A percentile compares a stretch with the other conserved stretches of the same genome.
These are phyloP conservation scores for Netelia melanura DNA, from an alignment of 2,888 invertebrate genomes.

Conservation along the genomic window DNA sequence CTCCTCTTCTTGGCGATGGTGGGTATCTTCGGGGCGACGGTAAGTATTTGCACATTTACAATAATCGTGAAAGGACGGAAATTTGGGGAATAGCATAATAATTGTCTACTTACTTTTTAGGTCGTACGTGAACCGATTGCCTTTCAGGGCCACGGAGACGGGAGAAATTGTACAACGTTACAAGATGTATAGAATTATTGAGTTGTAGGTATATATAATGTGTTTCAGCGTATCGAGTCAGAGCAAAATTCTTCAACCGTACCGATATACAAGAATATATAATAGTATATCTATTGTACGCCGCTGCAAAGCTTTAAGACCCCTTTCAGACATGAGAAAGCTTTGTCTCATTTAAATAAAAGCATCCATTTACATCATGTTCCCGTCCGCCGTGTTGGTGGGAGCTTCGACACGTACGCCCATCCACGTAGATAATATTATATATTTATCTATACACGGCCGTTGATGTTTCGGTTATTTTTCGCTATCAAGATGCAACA, in stretches of 20 bases:
- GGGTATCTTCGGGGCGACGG: no score
- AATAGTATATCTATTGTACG: constrained; percentile 60
- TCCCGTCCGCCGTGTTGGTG: constrained; percentile 55
- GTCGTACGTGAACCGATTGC: no score
- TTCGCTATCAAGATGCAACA: constrained; percentile 25
- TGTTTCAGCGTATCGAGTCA: constrained; percentile 55
- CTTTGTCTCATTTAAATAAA: constrained; percentile 75
- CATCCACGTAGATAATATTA: not conserved
- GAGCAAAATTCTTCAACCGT: constrained; percentile 48
- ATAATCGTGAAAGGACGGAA: no score
- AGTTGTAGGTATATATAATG: constrained; percentile 33
- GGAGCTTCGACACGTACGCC: constrained; percentile 53
- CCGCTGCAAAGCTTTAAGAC: constrained; percentile 69
- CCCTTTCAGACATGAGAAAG: constrained; percentile 73
- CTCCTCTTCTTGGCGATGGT: no score
- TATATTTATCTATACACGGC: constrained; percentile 31
- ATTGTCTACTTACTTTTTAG: no score
- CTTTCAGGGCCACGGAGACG: no score
- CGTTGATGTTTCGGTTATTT: constrained; percentile 45
- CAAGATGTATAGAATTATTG: no score
- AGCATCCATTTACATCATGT: constrained; percentile 70
- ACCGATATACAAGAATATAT: constrained; percentile 27
- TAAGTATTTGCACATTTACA: no score
- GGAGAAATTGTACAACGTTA: no score
- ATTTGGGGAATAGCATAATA: no score